Evolutionary conservation across 1,140 invertebrate genomes (phyloP), one percentile per base, ranked within the genome.

Genomic region (Caenorhabditis tropicalis): DNA sequence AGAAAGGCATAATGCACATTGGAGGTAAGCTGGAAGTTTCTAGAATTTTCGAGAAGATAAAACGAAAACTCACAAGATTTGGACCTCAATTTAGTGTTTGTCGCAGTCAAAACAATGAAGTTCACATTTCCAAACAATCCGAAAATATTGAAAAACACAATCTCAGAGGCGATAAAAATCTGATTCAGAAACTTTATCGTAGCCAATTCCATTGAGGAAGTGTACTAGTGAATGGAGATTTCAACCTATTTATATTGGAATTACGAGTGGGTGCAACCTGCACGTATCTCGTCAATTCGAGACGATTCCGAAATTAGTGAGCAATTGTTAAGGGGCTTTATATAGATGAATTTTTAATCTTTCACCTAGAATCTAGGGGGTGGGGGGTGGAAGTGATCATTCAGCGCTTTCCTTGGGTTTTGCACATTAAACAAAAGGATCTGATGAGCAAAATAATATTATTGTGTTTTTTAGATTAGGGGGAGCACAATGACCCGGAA

Each of bases 121-220:
- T 81, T 81, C 6, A 53, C 4, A 53, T 81, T 81, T 4, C 79
- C 79, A 58, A 81, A 81, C 5, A 53, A 12, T 81, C 79, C 79
- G 12, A 81, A 33, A 36, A 53, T 53, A 31, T 81, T 81, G n/a
- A 81, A 81, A 9, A 58, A 81, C 1, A 81, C 31, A 24, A 81
- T 53, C 24, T 56, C 79, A 51, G 48, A 81, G 7, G 51, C 51
- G 16, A 81, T 81, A 12, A 81, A 53, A 43, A 74, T 74, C 15
- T 74, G 65, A 46, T 74, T 74, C 7, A 74, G 12, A 33, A 74
- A 43, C 36, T 74, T 29, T 0, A 74, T 9, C 15, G 36, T 74
- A 21, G 65, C 15, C 65, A 74, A 4, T 19, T 29, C 19, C 65
- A 74, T 74, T n/a, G 1, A 19, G 24, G 31, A 27, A 51, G 15